phyloP scores from a whole-genome alignment of 1,140 invertebrate species.

The Drosophila takahashii region DNA sequence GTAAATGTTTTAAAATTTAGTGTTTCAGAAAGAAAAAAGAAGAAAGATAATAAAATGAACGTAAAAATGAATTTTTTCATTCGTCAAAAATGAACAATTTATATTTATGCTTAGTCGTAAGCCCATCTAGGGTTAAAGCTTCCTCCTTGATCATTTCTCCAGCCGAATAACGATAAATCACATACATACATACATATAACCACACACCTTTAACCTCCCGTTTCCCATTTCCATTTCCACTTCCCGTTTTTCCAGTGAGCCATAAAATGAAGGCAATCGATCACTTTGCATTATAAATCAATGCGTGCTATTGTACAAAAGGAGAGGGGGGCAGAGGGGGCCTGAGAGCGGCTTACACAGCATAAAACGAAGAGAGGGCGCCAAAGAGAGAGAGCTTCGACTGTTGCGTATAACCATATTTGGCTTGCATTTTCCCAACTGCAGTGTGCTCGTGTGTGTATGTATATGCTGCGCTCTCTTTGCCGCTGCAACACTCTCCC shows the following conservation, averaged over 20 bases:
- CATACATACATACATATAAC: conserved; percentile 10
- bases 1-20: no score
- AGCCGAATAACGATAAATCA: conserved; percentile 22
- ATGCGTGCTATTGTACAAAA: conserved; percentile 6
- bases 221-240: conserved; percentile 24
- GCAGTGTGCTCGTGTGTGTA: conserved; percentile 29
- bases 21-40: no score
- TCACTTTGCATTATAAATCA: conserved; percentile 46
- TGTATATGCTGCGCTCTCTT: background rate
- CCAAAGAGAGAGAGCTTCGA: conserved; percentile 19
- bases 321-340: background rate
- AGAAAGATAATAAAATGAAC: background rate
- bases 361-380: conserved; percentile 7
- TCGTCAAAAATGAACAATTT: background rate
- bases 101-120: no score
- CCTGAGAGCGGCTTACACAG: conserved; percentile 13
- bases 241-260: conserved; percentile 40
- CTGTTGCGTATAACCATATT: conserved; percentile 77
- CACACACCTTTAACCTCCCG: conserved; percentile 36
- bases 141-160: background rate
- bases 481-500: background rate
- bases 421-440: conserved; percentile 74
- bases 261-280: conserved; percentile 42
- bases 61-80: background rate
- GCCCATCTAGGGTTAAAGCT: background rate